A percentile compares a stretch with the other conserved stretches of the same genome.
phyloP scores from a whole-genome alignment of 2,888 invertebrate species.

The Leptinotarsa juncta region DNA sequence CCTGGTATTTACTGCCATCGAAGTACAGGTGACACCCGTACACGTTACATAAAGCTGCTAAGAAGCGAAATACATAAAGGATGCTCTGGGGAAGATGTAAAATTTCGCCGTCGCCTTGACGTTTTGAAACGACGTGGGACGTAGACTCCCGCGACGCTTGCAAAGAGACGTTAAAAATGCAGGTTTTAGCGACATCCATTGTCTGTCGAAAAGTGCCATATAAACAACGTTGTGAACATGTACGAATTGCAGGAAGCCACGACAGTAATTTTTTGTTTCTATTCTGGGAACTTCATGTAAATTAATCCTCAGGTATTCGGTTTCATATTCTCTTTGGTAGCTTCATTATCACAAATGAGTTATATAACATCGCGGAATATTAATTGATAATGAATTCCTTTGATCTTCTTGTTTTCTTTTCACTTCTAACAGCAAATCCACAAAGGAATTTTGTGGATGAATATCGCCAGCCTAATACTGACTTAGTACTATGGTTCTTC shows the following conservation, averaged over 20 bases:
- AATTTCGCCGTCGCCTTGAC: constrained; percentile 35
- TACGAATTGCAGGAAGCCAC: constrained; percentile 6
- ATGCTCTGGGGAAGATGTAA: constrained; percentile 34
- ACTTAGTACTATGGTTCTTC: too few species aligned
- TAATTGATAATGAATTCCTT: too few species aligned
- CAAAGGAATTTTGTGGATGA: too few species aligned
- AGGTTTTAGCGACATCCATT: constrained; percentile 7
- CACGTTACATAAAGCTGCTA: constrained; percentile 46
- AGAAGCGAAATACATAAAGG: constrained; percentile 30
- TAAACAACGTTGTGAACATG: constrained; percentile 1
- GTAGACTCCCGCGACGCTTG: constrained; percentile 29
- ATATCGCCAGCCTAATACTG: too few species aligned
- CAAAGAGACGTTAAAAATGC: constrained; percentile 9
- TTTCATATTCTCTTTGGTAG: background rate
- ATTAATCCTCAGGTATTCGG: background rate
- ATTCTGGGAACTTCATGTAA: background rate
- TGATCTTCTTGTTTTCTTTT: background rate
- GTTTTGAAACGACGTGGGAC: constrained; percentile 18
- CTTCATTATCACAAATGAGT: background rate
- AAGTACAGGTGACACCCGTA: constrained; percentile 50
- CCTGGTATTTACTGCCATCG: constrained; percentile 47
- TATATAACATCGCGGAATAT: too few species aligned
- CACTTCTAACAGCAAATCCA: background rate
- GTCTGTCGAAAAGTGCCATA: constrained; percentile 5
- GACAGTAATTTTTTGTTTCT: background rate